phyloP scores from a whole-genome alignment of 2,888 invertebrate genomes.

The Bembecia ichneumoniformis region DNA sequence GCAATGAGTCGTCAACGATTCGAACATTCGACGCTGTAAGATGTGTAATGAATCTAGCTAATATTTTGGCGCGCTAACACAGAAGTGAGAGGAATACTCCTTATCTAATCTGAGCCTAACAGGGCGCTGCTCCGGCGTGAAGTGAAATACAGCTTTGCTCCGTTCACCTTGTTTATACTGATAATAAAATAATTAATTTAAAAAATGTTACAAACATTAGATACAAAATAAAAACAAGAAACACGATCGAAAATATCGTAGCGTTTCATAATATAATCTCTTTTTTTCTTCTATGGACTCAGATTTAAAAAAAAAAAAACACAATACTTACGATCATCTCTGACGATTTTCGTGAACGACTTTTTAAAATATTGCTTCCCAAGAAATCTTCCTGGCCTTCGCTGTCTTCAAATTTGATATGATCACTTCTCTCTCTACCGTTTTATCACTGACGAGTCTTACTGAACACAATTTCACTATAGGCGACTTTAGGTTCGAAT shows the following conservation, averaged over 20 bases:
- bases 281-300: neutral
- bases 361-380: neutral
- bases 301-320: neutral
- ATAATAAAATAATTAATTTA: too few relatives aligned
- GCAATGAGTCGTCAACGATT: too few relatives aligned
- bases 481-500: conserved; percentile 11
- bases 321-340: conserved; percentile 51
- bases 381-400: neutral
- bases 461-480: neutral
- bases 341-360: conserved; percentile 24
- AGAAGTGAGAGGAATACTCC: too few relatives aligned
- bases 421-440: neutral
- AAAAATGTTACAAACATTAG: too few relatives aligned
- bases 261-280: neutral
- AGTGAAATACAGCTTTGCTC: too few relatives aligned
- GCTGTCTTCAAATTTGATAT: neutral
- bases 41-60: too few relatives aligned
- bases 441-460: neutral
- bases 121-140: too few relatives aligned
- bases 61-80: too few relatives aligned
- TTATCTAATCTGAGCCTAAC: too few relatives aligned
- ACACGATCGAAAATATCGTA: neutral
- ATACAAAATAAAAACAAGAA: too few relatives aligned
- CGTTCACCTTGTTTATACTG: too few relatives aligned
- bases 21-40: too few relatives aligned